phyloP scores from a whole-genome alignment of 30 jellyfish, hydroid and myxozoan genomes.

The Turritopsis rubra region DNA sequence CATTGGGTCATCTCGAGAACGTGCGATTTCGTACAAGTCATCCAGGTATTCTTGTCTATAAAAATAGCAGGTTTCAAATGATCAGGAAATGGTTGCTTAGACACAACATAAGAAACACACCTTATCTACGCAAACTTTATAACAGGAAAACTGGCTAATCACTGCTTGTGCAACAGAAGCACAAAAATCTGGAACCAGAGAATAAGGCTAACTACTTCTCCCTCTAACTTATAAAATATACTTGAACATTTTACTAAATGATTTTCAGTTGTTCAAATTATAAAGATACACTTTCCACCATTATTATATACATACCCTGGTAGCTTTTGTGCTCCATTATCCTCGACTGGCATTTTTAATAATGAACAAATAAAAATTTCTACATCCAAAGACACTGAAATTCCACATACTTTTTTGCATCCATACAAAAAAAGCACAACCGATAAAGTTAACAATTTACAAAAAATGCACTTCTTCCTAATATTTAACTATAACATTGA shows the following conservation, averaged over 20 bases:
- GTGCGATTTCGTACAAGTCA: constrained; percentile 66
- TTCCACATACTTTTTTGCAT: background rate
- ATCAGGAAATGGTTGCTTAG: background rate
- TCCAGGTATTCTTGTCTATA: constrained; percentile 84
- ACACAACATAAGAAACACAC: background rate
- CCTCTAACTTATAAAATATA: no score
- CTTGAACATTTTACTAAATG: no score
- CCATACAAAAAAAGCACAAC: background rate
- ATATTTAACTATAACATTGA: background rate
- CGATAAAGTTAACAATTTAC: background rate
- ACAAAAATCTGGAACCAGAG: no score
- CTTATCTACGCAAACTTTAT: background rate
- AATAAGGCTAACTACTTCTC: no score
- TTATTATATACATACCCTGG: background rate
- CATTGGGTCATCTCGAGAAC: constrained; percentile 63
- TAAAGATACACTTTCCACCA: no score
- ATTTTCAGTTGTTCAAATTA: no score
- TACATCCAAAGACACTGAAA: background rate
- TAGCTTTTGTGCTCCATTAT: background rate
- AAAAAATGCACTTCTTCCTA: background rate
- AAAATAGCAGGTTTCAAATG: background rate
- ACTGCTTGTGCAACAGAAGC: no score
- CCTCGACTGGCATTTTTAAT: background rate
- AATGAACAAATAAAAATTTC: background rate
- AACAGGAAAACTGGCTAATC: no score